A percentile compares a stretch with the other conserved stretches of the same genome.
Evolutionary conservation across 2,888 invertebrate species (phyloP).

Genomic region (Ypsolopha sequella): DNA sequence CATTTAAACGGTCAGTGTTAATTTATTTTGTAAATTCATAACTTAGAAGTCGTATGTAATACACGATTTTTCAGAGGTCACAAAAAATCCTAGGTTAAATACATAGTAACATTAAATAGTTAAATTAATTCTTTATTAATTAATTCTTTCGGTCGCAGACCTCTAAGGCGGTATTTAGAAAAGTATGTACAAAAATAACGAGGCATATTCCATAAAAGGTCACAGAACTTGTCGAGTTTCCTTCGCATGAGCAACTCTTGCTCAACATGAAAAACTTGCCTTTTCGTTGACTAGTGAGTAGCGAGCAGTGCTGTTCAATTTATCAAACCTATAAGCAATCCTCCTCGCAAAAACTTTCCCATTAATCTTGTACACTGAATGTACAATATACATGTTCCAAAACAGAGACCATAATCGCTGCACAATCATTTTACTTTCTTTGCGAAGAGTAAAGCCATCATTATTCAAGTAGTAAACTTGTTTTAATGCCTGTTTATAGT

Average conservation of each 20-base stretch:
- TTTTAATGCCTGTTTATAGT: conserved; percentile 1
- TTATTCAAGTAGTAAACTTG: background rate
- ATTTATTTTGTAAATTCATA: too few species aligned
- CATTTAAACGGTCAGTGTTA: too few species aligned
- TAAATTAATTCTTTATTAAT: background rate
- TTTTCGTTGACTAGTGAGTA: conserved; percentile 17
- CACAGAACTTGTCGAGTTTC: conserved; percentile 27
- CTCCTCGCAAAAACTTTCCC: too few species aligned
- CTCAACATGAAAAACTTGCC: conserved; percentile 42
- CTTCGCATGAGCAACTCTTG: conserved; percentile 24
- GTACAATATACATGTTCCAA: too few species aligned
- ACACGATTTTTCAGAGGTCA: too few species aligned
- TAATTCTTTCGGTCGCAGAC: background rate
- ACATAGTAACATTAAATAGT: background rate
- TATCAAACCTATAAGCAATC: background rate
- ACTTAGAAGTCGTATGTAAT: too few species aligned
- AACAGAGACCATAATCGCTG: too few species aligned
- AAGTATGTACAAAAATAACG: conserved; percentile 17
- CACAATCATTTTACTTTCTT: background rate
- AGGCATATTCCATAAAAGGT: conserved; percentile 29
- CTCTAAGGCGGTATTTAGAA: conserved; percentile 5
- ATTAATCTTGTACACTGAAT: too few species aligned
- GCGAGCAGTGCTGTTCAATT: background rate
- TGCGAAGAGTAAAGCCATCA: background rate
- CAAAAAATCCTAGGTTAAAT: too few species aligned